phyloP scores from a whole-genome alignment of 1,140 invertebrate species.

The Drosophila ficusphila region DNA sequence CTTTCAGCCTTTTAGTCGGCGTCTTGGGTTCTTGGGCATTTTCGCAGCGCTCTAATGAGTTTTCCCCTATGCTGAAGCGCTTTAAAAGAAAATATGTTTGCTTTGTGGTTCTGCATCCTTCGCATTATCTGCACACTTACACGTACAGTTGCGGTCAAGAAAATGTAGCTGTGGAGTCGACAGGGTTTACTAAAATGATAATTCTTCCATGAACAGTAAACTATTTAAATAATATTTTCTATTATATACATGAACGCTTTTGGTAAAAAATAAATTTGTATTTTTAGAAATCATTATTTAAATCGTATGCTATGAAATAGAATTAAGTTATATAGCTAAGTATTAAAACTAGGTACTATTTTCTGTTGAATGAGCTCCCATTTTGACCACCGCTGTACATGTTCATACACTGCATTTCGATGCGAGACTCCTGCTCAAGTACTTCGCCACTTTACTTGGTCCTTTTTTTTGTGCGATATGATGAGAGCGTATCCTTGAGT shows the following conservation, averaged over 20 bases:
- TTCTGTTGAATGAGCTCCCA: background rate
- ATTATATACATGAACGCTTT: too few species aligned
- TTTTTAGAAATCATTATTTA: too few species aligned
- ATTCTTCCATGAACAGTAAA: too few species aligned
- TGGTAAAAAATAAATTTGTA: too few species aligned
- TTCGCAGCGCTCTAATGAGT: conserved; percentile 74
- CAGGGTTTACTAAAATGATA: too few species aligned
- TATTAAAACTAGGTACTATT: too few species aligned
- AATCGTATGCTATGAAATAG: too few species aligned
- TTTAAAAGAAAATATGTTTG: conserved; percentile 78
- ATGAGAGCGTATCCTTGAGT: conserved; percentile 62
- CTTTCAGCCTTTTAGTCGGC: conserved; percentile 31
- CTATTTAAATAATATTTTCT: too few species aligned
- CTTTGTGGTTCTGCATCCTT: conserved; percentile 46
- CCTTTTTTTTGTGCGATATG: conserved; percentile 41
- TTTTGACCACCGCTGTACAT: background rate
- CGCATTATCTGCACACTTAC: conserved; percentile 7
- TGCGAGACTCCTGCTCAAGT: conserved; percentile 58
- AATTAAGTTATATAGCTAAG: too few species aligned
- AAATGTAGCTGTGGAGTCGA: too few species aligned
- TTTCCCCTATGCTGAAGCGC: conserved; percentile 59
- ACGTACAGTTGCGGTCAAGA: background rate
- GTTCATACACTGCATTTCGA: conserved; percentile 34
- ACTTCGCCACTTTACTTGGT: conserved; percentile 50
- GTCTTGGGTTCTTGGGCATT: conserved; percentile 50